These are phyloP conservation scores for Lycaon pictus DNA, from an alignment of 2,113 vertebrate genomes.

Conservation along the genomic window DNA sequence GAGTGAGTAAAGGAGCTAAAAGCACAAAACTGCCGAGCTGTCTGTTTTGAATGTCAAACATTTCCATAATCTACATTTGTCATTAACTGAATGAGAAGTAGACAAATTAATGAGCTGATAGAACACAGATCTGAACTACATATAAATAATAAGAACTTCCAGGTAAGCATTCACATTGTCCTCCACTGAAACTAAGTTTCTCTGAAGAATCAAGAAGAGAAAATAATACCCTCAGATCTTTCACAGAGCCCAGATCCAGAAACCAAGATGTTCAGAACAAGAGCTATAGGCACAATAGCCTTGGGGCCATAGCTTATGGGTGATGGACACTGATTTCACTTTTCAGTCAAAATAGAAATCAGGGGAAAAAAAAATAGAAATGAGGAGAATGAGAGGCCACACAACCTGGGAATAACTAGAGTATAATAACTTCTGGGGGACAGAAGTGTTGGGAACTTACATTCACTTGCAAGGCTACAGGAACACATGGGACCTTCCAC, in stretches of 20 bases:
- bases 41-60: constrained; percentile 71
- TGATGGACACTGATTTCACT: background rate
- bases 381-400: background rate
- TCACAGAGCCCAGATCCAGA: background rate
- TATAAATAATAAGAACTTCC: constrained; percentile 19
- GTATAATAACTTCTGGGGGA: background rate
- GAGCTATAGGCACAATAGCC: background rate
- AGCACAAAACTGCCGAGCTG: constrained; percentile 48
- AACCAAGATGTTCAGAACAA: background rate
- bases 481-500: background rate
- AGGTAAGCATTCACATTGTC: background rate
- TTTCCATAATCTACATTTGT: constrained; percentile 60
- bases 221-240: background rate
- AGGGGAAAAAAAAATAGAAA: background rate
- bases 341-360: background rate
- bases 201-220: background rate
- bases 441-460: background rate
- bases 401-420: background rate
- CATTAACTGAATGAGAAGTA: constrained; percentile 67
- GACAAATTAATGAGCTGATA: constrained; percentile 72
- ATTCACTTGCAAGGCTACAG: background rate
- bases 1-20: constrained; percentile 65
- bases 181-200: background rate
- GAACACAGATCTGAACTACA: constrained; percentile 36
- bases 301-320: background rate